A percentile compares a stretch with the other conserved stretches of the same genome.
These are phyloP conservation scores for Luscinia luscinia DNA, from an alignment of 2,797 vertebrate species.

Conservation along the genomic window DNA sequence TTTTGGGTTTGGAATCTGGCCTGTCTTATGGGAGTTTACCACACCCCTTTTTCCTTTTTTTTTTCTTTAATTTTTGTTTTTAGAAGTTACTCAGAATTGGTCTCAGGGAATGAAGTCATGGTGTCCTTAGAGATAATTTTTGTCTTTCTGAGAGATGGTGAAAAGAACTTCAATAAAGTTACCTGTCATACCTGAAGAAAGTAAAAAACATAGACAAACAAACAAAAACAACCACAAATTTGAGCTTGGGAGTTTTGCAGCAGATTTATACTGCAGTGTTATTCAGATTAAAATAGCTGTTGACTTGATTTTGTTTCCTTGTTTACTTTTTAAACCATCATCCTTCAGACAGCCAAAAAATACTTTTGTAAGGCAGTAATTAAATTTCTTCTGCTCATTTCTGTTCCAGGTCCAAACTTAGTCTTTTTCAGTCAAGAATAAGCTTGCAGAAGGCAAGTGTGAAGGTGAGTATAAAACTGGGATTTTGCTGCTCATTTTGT, in stretches of 20 bases:
- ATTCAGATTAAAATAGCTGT: not conserved
- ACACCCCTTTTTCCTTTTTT: not conserved
- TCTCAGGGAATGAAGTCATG: not conserved
- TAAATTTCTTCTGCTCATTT: not conserved
- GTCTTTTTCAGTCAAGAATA: constrained; percentile 98
- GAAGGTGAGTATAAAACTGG: constrained; percentile 84
- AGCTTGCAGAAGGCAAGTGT: constrained; percentile 99
- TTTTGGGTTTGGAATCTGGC: not conserved
- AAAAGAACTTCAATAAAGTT: not conserved
- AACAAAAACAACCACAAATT: not conserved
- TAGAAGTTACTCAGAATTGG: not conserved
- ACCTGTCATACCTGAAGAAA: not conserved
- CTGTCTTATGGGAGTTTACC: not conserved
- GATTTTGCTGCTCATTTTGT: not conserved
- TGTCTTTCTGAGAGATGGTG: not conserved
- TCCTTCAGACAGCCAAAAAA: not conserved
- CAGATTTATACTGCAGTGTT: not conserved
- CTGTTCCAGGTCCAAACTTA: constrained; percentile 92
- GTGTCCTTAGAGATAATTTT: not conserved
- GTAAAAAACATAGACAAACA: not conserved
- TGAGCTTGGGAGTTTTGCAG: not conserved
- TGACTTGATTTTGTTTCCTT: not conserved
- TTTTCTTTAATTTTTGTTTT: not conserved
- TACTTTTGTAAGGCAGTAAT: not conserved
- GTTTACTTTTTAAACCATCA: not conserved